phyloP scores from a whole-genome alignment of 2,888 invertebrate genomes.

The Thymelicus sylvestris region DNA sequence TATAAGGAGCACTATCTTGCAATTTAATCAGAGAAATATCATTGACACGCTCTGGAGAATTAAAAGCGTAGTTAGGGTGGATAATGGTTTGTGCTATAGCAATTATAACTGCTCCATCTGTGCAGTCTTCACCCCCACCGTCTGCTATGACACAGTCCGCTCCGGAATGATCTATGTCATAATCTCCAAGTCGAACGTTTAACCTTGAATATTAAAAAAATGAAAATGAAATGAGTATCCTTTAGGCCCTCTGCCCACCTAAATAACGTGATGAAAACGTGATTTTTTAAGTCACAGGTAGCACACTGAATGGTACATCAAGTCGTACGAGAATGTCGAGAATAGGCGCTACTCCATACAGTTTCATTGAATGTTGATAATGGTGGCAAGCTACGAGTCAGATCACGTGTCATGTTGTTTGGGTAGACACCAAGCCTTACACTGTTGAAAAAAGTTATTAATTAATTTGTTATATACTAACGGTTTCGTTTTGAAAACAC shows the following conservation, averaged over 20 bases:
- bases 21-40: conserved; percentile 80
- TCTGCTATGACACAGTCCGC: conserved; percentile 64
- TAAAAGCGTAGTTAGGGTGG: conserved; percentile 68
- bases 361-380: too few relatives aligned
- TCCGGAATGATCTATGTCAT: conserved; percentile 60
- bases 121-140: conserved; percentile 66
- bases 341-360: too few relatives aligned
- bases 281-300: too few relatives aligned
- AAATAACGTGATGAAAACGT: too few relatives aligned
- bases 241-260: too few relatives aligned
- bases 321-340: too few relatives aligned
- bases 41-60: conserved; percentile 46
- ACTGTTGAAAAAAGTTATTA: too few relatives aligned
- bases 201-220: conserved; percentile 43
- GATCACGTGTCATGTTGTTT: too few relatives aligned
- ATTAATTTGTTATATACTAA: not conserved
- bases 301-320: too few relatives aligned
- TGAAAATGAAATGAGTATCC: not conserved
- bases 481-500: conserved; percentile 51
- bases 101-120: conserved; percentile 62
- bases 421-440: too few relatives aligned
- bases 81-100: conserved; percentile 65
- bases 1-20: conserved; percentile 41
- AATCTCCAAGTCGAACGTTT: conserved; percentile 74
- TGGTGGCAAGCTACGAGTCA: too few relatives aligned